Percentiles rank a stretch among this genome's conserved stretches.
These are phyloP conservation scores for Mirza zaza DNA, from an alignment of 2,113 vertebrate genomes.

Conservation along the genomic window DNA sequence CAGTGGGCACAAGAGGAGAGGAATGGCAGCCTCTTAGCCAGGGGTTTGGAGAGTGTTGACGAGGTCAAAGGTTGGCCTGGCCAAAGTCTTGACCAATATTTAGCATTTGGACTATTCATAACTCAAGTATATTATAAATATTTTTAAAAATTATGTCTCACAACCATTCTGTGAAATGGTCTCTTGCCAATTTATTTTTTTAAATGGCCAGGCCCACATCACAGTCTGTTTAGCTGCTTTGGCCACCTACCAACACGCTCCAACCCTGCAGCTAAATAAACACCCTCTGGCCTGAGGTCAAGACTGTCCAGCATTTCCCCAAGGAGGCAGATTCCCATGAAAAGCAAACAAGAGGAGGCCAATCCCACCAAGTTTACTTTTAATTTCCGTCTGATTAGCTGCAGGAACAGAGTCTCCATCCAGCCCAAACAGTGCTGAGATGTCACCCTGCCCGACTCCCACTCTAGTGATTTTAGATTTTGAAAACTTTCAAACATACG, in stretches of 20 bases:
- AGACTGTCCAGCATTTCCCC: constrained; percentile 12
- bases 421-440: background rate
- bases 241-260: background rate
- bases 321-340: constrained; percentile 26
- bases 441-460: background rate
- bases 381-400: background rate
- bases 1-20: background rate
- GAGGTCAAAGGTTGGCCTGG: constrained; percentile 38
- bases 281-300: background rate
- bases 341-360: background rate
- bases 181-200: constrained; percentile 64
- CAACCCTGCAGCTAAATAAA: constrained; percentile 39
- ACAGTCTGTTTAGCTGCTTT: constrained; percentile 18
- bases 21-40: background rate
- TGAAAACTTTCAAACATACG: background rate
- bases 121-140: constrained; percentile 42
- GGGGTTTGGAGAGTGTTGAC: background rate
- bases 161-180: constrained; percentile 25
- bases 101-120: constrained; percentile 59
- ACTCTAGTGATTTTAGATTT: background rate
- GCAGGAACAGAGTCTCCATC: background rate
- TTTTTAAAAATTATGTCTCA: constrained; percentile 36
- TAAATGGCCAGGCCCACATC: constrained; percentile 39
- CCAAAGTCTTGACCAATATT: background rate
- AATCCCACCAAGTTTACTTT: background rate